Evolutionary conservation across 2,888 invertebrate species (phyloP).

Genomic region (Aphidius colemani): DNA sequence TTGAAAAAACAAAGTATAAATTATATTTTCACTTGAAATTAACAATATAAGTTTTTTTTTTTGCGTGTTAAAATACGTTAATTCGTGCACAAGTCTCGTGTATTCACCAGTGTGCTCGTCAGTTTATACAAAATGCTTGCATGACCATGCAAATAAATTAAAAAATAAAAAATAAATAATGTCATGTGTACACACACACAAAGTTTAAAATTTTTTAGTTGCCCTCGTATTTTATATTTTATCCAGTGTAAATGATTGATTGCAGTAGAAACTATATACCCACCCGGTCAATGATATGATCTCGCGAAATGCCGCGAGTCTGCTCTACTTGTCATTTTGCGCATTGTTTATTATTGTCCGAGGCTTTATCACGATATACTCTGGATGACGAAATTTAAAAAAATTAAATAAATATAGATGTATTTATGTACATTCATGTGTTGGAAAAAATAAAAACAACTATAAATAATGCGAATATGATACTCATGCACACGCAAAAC

Average conservation of each 20-base stretch:
- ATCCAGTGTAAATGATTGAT: conserved; percentile 55
- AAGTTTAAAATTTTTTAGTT: conserved; percentile 34
- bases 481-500: not conserved
- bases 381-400: conserved; percentile 30
- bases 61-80: conserved; percentile 58
- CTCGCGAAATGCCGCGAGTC: conserved; percentile 52
- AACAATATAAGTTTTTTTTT: not conserved
- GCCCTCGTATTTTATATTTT: conserved; percentile 51
- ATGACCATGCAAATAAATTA: conserved; percentile 58
- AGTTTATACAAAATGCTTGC: conserved; percentile 42
- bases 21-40: not conserved
- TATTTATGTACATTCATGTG: conserved; percentile 21
- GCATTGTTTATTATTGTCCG: conserved; percentile 59
- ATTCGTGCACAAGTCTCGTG: conserved; percentile 42
- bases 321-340: conserved; percentile 56
- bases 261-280: conserved; percentile 38
- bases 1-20: not conserved
- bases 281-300: conserved; percentile 44
- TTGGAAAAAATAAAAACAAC: conserved; percentile 22
- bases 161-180: conserved; percentile 41
- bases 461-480: not conserved
- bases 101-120: conserved; percentile 28
- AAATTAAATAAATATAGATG: conserved; percentile 29
- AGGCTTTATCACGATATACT: conserved; percentile 53
- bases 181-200: conserved; percentile 22